Conservation (phyloP, 2,888 invertebrate genomes). For the Ceriagrion tenellum region DNA sequence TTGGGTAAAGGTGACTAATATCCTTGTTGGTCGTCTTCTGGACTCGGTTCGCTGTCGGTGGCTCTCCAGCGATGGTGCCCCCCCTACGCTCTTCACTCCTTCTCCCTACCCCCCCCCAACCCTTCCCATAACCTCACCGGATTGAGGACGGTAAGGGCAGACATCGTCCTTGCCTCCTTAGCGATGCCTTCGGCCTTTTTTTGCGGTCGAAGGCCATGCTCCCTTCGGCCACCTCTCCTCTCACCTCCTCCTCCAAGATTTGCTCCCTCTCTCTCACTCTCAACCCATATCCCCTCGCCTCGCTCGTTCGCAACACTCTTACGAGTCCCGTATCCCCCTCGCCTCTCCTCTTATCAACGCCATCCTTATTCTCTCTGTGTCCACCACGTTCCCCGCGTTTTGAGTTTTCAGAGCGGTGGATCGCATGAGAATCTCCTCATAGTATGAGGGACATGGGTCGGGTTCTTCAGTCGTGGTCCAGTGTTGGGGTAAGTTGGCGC, state of each 20-base stretch:
- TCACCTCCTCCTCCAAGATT: not conserved
- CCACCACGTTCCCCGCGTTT: not conserved
- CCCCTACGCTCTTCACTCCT: not conserved
- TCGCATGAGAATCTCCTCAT: not conserved
- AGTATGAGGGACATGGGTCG: not conserved
- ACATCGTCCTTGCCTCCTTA: constrained; percentile 62
- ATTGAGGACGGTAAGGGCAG: constrained; percentile 66
- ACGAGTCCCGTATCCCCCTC: not conserved
- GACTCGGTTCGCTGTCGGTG: constrained; percentile 16
- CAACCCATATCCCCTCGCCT: not conserved
- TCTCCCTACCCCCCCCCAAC: not conserved
- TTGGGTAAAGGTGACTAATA: constrained; percentile 37
- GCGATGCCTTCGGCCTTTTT: constrained; percentile 48
- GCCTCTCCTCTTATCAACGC: not conserved
- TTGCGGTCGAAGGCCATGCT: constrained; percentile 52
- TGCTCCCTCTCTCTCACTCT: not conserved
- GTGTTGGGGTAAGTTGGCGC: no score
- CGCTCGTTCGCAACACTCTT: not conserved
- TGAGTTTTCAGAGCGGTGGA: not conserved
- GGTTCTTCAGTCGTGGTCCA: not conserved
- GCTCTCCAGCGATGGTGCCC: constrained; percentile 33
- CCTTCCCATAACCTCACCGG: not conserved
- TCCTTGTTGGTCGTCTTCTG: constrained; percentile 65
- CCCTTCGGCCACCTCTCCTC: not conserved
- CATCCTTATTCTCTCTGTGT: not conserved